A percentile compares a stretch with the other conserved stretches of the same genome.
These are phyloP conservation scores for Sander vitreus DNA, from an alignment of 2,113 vertebrate genomes.

Conservation along the genomic window DNA sequence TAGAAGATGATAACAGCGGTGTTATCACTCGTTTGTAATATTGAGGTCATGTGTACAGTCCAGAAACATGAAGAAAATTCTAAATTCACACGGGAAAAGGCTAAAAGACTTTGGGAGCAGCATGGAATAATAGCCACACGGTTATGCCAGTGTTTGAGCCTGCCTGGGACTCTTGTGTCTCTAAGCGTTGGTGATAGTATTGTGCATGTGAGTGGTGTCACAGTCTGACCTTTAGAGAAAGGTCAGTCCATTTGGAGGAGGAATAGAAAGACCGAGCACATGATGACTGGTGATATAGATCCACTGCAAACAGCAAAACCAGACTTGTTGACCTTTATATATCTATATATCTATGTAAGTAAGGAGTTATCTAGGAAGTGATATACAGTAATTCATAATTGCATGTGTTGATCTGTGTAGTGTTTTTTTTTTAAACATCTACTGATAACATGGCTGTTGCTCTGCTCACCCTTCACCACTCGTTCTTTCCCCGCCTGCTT, in stretches of 20 bases:
- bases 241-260: slow-evolving; percentile 71
- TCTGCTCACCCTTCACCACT: background rate
- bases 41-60: background rate
- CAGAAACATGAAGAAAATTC: slow-evolving; percentile 20
- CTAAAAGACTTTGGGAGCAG: slow-evolving; percentile 50
- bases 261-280: slow-evolving; percentile 65
- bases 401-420: slow-evolving; percentile 6
- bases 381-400: slow-evolving; percentile 12
- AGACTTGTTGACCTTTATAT: slow-evolving; percentile 69
- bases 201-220: slow-evolving; percentile 80
- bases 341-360: slow-evolving; percentile 44
- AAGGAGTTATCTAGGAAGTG: slow-evolving; percentile 41
- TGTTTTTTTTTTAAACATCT: background rate
- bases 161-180: slow-evolving; percentile 47
- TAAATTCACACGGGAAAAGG: slow-evolving; percentile 42
- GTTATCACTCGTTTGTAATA: background rate
- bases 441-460: background rate
- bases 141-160: slow-evolving; percentile 47
- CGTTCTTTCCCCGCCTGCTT: background rate
- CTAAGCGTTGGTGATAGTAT: slow-evolving; percentile 49
- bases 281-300: slow-evolving; percentile 65
- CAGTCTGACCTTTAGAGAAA: slow-evolving; percentile 78
- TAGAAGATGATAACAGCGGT: background rate
- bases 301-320: slow-evolving; percentile 58
- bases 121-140: slow-evolving; percentile 41